Evolutionary conservation across 2,797 vertebrate species (phyloP).

Genomic region (Paramormyrops hopkinsi): DNA sequence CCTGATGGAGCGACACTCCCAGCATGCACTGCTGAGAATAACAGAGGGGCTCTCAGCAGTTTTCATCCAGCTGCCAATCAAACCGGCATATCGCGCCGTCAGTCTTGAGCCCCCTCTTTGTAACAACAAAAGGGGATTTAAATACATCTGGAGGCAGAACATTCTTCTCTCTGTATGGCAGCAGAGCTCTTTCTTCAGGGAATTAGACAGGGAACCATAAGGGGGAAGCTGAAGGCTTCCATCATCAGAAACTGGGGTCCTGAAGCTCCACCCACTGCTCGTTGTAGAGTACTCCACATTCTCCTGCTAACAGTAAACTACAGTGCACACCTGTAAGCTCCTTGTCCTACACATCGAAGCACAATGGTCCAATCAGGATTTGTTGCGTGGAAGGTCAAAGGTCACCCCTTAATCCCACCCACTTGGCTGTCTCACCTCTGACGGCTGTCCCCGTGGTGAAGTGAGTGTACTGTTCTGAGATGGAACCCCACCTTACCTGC

Average conservation of each 20-base stretch:
- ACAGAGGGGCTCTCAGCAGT: background rate
- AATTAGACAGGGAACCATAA: slow-evolving; percentile 46
- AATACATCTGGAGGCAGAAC: background rate
- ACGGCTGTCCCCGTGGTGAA: background rate
- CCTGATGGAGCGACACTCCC: background rate
- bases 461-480: background rate
- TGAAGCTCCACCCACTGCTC: background rate
- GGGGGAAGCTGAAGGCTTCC: slow-evolving; percentile 30
- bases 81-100: background rate
- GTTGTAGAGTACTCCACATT: background rate
- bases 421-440: background rate
- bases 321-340: background rate
- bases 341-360: background rate
- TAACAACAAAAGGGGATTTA: background rate
- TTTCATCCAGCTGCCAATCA: background rate
- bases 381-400: background rate
- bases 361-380: background rate
- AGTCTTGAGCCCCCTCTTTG: background rate
- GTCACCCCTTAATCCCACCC: background rate
- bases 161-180: background rate
- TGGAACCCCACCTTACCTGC: slow-evolving; percentile 49
- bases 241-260: background rate
- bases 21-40: slow-evolving; percentile 5
- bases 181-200: background rate
- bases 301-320: background rate